A percentile compares a stretch with the other conserved stretches of the same genome.
These are phyloP conservation scores for Micropoecilia bifurca DNA, from an alignment of 2,797 vertebrate genomes.

Conservation along the genomic window DNA sequence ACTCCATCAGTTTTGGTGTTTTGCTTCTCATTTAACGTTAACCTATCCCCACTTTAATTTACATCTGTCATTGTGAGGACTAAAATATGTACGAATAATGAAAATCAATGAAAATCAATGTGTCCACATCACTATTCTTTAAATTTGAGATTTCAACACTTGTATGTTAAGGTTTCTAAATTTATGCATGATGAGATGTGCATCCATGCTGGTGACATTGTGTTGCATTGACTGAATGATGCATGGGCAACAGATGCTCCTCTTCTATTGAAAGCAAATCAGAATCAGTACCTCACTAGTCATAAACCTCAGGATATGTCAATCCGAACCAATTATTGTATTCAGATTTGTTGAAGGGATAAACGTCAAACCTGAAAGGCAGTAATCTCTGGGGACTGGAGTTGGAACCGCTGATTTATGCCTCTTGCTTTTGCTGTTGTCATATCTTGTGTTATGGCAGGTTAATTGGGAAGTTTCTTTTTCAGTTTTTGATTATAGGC, in stretches of 20 bases:
- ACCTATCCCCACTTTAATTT: background rate
- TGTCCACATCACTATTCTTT: background rate
- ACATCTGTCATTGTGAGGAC: background rate
- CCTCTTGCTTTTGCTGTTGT: background rate
- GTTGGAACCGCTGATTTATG: background rate
- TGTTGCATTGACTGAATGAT: background rate
- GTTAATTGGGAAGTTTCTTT: background rate
- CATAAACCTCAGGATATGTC: background rate
- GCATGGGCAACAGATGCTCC: background rate
- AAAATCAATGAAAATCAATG: background rate
- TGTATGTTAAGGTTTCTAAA: background rate
- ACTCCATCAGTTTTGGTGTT: background rate
- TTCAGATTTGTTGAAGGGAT: background rate
- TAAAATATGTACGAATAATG: background rate
- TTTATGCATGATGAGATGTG: background rate
- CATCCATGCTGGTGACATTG: background rate
- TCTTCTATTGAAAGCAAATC: background rate
- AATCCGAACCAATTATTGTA: background rate
- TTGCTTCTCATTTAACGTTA: background rate
- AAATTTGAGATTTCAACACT: background rate
- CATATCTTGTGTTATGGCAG: background rate
- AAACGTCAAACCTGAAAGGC: background rate
- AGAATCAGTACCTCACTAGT: background rate
- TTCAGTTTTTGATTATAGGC: background rate
- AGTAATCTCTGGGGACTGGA: background rate